phyloP scores from a whole-genome alignment of 2,797 vertebrate species.

The Peromyscus melanophrys region DNA sequence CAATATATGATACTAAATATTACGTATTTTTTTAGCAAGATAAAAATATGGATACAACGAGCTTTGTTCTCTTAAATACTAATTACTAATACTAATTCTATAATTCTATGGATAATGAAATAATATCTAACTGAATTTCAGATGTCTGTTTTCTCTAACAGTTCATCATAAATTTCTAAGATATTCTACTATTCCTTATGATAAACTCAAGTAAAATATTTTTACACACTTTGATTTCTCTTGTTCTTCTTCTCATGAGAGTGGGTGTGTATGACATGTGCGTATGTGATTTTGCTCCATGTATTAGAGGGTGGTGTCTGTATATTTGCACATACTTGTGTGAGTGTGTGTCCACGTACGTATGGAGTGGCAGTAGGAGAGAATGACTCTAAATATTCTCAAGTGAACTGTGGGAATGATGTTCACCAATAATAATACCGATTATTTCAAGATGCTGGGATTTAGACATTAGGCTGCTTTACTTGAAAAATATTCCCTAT shows the following conservation, averaged over 20 bases:
- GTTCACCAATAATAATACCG: neutral
- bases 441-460: neutral
- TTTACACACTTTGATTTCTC: slow-evolving; percentile 35
- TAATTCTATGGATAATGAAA: slow-evolving; percentile 22
- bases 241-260: neutral
- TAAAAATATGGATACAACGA: slow-evolving; percentile 16
- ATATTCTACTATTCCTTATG: neutral
- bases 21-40: slow-evolving; percentile 52
- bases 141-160: neutral
- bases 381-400: neutral
- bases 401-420: neutral
- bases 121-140: slow-evolving; percentile 45
- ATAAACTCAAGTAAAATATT: slow-evolving; percentile 48
- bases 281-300: neutral
- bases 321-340: neutral
- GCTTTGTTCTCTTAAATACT: slow-evolving; percentile 4
- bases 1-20: slow-evolving; percentile 3
- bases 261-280: neutral
- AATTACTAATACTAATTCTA: neutral
- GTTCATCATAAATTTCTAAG: slow-evolving; percentile 26
- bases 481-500: neutral
- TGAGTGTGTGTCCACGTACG: neutral
- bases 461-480: neutral
- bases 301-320: neutral
- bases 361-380: neutral